Base-by-base conservation (phyloP, 2,797 vertebrate genomes). In the Neosalanx taihuensis region DNA sequence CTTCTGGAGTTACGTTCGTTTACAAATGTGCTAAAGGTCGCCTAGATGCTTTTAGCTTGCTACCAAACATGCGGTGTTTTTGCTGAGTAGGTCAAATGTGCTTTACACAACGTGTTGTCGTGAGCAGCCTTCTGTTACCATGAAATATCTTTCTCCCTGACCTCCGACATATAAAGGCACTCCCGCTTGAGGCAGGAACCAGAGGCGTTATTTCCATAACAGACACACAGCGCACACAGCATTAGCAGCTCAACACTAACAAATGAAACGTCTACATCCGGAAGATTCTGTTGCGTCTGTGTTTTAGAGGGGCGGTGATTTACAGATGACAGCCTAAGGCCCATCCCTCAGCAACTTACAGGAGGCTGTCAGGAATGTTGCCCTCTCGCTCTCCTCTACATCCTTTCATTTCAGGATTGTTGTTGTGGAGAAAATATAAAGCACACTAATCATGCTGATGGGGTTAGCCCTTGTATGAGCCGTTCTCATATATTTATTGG, bases 311-410 rank as follows among this genome's bases (percentile, higher is more conserved):
- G 46, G 37, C 37, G 67, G 79, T 77, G 72, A 76, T 84, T 84
- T 85, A 82, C 85, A 84, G 83, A 77, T 83, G 56, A 73, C 68
- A 76, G 62, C 26, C 31, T 13, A 6, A 3, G 35, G 69, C 74
- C 72, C 49, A 72, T 82, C 57, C 71, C 83, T 70, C 67, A 84
- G 83, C 75, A 79, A 82, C 73, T 74, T 57, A 26, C 41, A 68
- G 60, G 72, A 77, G 30, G 31, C 20, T 65, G 56, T 30, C 74
- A 84, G 77, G 80, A 78, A 85, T 82, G 83, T 60, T 18, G 20
- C 33, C 23, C 60, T 37, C 64, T 62, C 60, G 37, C 63, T 37
- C 69, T 71, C 67, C 46, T 67, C 73, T 20, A n/a, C n/a, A n/a
- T 62, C 70, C 56, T 53, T 72, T 68, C 59, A 76, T 69, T 67